These are phyloP conservation scores for Limonius californicus DNA, from an alignment of 1,140 invertebrate species.

Conservation along the genomic window DNA sequence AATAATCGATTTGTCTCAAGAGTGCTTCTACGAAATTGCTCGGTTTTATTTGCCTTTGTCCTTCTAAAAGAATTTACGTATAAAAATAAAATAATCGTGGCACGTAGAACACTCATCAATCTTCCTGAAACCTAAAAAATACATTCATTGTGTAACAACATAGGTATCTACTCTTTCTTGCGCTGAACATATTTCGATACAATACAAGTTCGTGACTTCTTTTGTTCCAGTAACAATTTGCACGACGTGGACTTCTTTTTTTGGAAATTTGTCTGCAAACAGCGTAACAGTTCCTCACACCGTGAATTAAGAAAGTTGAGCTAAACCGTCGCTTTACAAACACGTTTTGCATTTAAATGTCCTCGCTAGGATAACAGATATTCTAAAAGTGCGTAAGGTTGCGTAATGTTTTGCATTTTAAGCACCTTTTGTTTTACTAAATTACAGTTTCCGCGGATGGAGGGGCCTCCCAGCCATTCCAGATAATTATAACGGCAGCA, in stretches of 20 bases:
- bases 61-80: too few relatives aligned
- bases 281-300: constrained; percentile 13
- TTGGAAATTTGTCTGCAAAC: not conserved
- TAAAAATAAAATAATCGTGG: not conserved
- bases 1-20: too few relatives aligned
- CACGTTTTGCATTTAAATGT: constrained; percentile 28
- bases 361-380: constrained; percentile 22
- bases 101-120: constrained; percentile 1
- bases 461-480: not conserved
- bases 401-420: constrained; percentile 24
- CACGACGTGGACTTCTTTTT: not conserved
- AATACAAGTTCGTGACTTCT: not conserved
- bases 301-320: constrained; percentile 28
- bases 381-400: constrained; percentile 21
- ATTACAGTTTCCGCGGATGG: constrained; percentile 12
- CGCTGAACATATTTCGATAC: not conserved
- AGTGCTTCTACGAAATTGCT: too few relatives aligned
- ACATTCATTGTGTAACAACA: not conserved
- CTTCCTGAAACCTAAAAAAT: constrained; percentile 7
- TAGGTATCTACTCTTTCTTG: not conserved
- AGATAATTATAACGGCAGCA: not conserved
- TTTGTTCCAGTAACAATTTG: constrained; percentile 1
- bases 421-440: constrained; percentile 19
- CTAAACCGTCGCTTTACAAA: constrained; percentile 22
- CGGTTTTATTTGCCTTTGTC: too few relatives aligned